Base-by-base conservation (phyloP, 2,113 vertebrate genomes). In the Amazona guildingii region DNA sequence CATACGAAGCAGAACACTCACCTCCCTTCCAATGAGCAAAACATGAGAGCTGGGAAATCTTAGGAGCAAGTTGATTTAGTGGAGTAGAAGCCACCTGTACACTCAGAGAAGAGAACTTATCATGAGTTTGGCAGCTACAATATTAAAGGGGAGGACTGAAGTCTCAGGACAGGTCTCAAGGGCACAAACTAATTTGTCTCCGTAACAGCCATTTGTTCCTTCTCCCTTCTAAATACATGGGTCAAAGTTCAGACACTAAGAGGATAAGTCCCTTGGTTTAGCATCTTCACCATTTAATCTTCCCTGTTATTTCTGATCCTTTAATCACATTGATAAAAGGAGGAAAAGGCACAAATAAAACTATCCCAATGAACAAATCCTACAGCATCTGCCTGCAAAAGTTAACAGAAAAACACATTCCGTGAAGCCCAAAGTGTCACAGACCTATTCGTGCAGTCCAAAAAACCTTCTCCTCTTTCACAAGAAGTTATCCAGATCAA, bases 251-350 rank as follows among this genome's bases (percentile, higher is more conserved):
- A 93, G 55, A 74, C 79, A 92, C 88, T 98, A 98, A 98, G 97
- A 98, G 90, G 98, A 98, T 98, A 98, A 98, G 84, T 70, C 83
- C 91, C 95, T 61, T 49, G 85, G 83, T 90, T 92, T 97, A 92
- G 96, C 95, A 97, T 97, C 97, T 97, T 97, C 94, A 82, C 66
- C 83, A 93, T 88, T 95, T 98, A 98, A 98, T 98, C 98, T 97
- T 90, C 92, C 94, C 98, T 97, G 97, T 97, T 97, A 97, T 95
- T 97, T 97, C 96, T 97, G 97, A 98, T 97, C 98, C 95, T 95
- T 97, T 98, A 98, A 98, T 98, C 90, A 17, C 94, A 96, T 94
- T 81, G 92, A 97, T 89, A 97, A 90, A 92, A 87, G 95, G 95
- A 94, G 81, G 83, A 95, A 97, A 94, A 78, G 59, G 77, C 79